Base-by-base conservation (phyloP, 1,140 invertebrate genomes). In the Rhynchophorus ferrugineus region DNA sequence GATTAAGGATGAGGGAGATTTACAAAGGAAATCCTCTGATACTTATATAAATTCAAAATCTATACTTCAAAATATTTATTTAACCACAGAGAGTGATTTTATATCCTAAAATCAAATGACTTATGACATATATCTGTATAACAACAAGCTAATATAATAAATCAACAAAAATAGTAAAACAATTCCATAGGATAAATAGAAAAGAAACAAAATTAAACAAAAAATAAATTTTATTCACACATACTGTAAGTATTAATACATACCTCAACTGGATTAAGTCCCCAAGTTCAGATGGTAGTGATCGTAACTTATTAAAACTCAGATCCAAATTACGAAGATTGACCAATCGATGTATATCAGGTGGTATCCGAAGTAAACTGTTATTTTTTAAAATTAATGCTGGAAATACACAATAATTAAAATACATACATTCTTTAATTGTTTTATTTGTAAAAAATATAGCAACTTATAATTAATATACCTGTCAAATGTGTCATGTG, bases 231-330 rank as follows among this genome's bases (percentile, higher is more conserved):
- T n/a, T n/a, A n/a, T n/a, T n/a, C n/a, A n/a, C n/a, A n/a, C n/a
- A n/a, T 44, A 29, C 42, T 29, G 20, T 29, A 44, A 44, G 16
- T 6, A 24, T 21, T 13, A 16, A 3, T 48, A 54, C 59, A 71
- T 70, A 90, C 88, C 85, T 89, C 60, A 97, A 81, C 67, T 87
- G 82, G 69, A 93, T 87, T 65, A 98, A 82, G 70, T 98, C 94
- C 53, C 95, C 95, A 37, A 99, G 78, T 78, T 98, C 94, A 38
- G 92, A 81, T 54, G 96, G 96, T 63, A 99, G 74, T 70, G 84
- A 89, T 54, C 91, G 79, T 51, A 99, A 75, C 75, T 96, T 96
- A 73, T 97, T 97, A 70, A 82, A 85, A 58, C 92, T 96, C 54
- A 98, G 71, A 75, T 99, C 95, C 46, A 99, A 74, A 48, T 85